phyloP scores from a whole-genome alignment of 30 jellyfish, hydroid and myxozoan species.

The Aurelia sp. region DNA sequence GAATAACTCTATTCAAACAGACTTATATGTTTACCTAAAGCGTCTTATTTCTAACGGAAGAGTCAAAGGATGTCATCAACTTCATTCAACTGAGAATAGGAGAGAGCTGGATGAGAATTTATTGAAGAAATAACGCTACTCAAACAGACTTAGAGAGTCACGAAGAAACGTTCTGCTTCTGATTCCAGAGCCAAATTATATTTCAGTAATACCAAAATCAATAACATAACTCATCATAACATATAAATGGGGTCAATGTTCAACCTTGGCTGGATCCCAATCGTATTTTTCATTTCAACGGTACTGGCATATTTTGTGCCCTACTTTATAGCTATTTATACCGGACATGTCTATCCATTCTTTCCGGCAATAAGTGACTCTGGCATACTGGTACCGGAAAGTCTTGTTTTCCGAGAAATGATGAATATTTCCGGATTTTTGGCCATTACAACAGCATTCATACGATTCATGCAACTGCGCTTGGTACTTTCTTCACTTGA shows the following conservation, averaged over 20 bases:
- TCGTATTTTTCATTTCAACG: constrained; percentile 67
- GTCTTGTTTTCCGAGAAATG: constrained; percentile 86
- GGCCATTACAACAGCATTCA: constrained; percentile 59
- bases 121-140: too few relatives aligned
- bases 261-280: constrained; percentile 86
- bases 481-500: constrained; percentile 65
- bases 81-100: too few relatives aligned
- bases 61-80: too few relatives aligned
- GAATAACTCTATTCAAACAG: too few relatives aligned
- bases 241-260: constrained; percentile 49
- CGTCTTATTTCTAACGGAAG: too few relatives aligned
- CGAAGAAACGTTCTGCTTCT: too few relatives aligned
- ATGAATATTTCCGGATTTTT: constrained; percentile 91
- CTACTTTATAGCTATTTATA: constrained; percentile 65
- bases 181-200: too few relatives aligned
- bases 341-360: constrained; percentile 85
- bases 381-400: constrained; percentile 84
- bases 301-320: constrained; percentile 75
- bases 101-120: too few relatives aligned
- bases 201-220: too few relatives aligned
- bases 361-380: constrained; percentile 97
- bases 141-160: too few relatives aligned
- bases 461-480: constrained; percentile 78
- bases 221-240: too few relatives aligned
- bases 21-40: too few relatives aligned